A percentile compares a stretch with the other conserved stretches of the same genome.
These are phyloP conservation scores for Lycaon pictus DNA, from an alignment of 2,113 vertebrate species.

Conservation along the genomic window DNA sequence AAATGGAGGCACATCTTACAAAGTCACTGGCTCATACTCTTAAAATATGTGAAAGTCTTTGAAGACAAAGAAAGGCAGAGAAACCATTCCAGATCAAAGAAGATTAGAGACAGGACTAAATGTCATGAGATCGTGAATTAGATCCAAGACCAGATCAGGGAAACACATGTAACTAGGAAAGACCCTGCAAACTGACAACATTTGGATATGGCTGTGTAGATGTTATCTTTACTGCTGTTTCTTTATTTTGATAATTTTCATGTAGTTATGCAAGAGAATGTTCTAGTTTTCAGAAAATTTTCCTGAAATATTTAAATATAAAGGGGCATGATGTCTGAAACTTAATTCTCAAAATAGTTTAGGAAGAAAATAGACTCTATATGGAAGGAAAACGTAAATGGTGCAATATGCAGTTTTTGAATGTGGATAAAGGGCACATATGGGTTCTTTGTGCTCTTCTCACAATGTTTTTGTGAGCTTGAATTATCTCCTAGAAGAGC, in stretches of 20 bases:
- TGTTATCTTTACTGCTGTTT: not conserved
- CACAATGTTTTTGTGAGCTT: not conserved
- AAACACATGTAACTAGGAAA: not conserved
- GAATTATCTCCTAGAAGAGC: not conserved
- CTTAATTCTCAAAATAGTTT: not conserved
- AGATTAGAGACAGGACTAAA: not conserved
- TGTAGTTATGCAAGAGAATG: not conserved
- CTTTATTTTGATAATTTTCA: not conserved
- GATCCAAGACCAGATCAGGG: not conserved
- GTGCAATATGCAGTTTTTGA: not conserved
- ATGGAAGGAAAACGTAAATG: not conserved
- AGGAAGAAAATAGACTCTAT: not conserved
- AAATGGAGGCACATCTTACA: not conserved
- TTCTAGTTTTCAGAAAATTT: not conserved
- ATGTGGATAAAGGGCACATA: not conserved
- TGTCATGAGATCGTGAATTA: not conserved
- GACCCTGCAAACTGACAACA: not conserved
- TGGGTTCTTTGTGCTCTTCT: not conserved
- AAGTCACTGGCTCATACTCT: not conserved
- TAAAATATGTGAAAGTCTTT: constrained; percentile 47
- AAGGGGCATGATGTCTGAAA: not conserved
- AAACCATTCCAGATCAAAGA: constrained; percentile 2
- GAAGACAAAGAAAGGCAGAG: constrained; percentile 23
- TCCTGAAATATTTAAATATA: not conserved
- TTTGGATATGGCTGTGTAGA: not conserved